A percentile compares a stretch with the other conserved stretches of the same genome.
Evolutionary conservation across 2,888 invertebrate genomes (phyloP).

Genomic region (Chymomyza amoena): DNA sequence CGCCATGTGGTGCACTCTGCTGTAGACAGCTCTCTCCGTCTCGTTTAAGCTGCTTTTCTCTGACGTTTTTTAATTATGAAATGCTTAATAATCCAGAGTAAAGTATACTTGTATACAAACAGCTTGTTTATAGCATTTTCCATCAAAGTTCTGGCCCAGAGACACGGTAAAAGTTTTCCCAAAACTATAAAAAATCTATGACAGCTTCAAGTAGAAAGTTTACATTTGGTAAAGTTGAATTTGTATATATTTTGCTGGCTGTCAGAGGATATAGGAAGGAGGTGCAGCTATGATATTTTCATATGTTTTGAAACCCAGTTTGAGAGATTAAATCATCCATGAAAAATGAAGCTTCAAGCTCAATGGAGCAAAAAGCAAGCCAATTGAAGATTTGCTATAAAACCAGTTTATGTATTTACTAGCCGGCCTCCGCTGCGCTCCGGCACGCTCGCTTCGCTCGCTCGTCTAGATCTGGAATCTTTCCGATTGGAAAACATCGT

Average conservation of each 20-base stretch:
- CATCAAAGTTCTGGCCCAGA: background rate
- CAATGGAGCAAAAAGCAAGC: background rate
- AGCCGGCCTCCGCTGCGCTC: too few species aligned
- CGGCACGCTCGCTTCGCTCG: too few species aligned
- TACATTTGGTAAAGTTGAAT: background rate
- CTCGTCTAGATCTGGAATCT: too few species aligned
- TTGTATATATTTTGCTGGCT: background rate
- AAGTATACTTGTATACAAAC: background rate
- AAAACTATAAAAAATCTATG: background rate
- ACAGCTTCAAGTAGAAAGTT: background rate
- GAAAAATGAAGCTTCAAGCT: background rate
- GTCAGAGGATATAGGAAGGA: background rate
- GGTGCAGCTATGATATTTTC: too few species aligned
- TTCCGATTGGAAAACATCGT: too few species aligned
- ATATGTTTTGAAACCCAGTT: background rate
- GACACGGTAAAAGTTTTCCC: background rate
- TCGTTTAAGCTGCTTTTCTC: background rate
- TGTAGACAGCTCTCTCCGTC: slow-evolving; percentile 5
- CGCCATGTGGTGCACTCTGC: slow-evolving; percentile 43
- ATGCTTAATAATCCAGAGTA: background rate
- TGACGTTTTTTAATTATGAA: background rate
- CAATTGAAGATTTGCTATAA: background rate
- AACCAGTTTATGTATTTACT: too few species aligned
- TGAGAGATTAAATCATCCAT: background rate
- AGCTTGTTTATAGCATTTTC: background rate